Evolutionary conservation across 2,113 vertebrate species (phyloP).

Genomic region (Cyanoderma ruficeps): DNA sequence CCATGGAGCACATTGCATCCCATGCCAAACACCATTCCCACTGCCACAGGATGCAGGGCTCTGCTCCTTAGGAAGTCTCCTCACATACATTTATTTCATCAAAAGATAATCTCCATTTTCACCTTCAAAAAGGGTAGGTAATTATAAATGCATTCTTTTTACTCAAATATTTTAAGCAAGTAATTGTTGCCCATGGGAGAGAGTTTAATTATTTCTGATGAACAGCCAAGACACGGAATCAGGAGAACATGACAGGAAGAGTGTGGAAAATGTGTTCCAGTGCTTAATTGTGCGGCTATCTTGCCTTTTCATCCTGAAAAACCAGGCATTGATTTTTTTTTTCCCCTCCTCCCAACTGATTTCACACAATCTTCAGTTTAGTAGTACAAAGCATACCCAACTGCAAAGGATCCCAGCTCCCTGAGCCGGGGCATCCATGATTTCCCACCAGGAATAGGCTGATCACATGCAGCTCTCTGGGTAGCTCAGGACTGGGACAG

Average conservation of each 20-base stretch:
- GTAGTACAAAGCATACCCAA: conserved; percentile 40
- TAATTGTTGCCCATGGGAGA: conserved; percentile 82
- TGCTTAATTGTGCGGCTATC: conserved; percentile 75
- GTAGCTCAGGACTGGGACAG: not conserved
- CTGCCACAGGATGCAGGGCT: not conserved
- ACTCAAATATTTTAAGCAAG: conserved; percentile 78
- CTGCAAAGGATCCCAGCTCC: conserved; percentile 36
- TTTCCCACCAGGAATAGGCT: not conserved
- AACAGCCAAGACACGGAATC: conserved; percentile 71
- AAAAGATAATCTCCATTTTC: conserved; percentile 76
- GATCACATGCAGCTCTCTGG: not conserved
- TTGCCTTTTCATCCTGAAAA: conserved; percentile 74
- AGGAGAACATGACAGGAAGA: conserved; percentile 69
- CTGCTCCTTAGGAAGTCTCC: not conserved
- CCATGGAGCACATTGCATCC: not conserved
- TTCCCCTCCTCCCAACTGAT: conserved; percentile 61
- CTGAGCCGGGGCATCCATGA: not conserved
- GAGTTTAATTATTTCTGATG: conserved; percentile 82
- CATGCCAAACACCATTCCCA: not conserved
- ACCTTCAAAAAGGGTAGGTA: conserved; percentile 76
- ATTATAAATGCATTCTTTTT: conserved; percentile 78
- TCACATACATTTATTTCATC: conserved; percentile 47
- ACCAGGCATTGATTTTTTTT: conserved; percentile 70
- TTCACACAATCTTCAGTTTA: conserved; percentile 74
- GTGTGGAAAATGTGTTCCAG: conserved; percentile 55